A percentile compares a stretch with the other conserved stretches of the same genome.
These are phyloP conservation scores for Macroteleia sp. DNA, from an alignment of 2,888 invertebrate genomes.

Conservation along the genomic window DNA sequence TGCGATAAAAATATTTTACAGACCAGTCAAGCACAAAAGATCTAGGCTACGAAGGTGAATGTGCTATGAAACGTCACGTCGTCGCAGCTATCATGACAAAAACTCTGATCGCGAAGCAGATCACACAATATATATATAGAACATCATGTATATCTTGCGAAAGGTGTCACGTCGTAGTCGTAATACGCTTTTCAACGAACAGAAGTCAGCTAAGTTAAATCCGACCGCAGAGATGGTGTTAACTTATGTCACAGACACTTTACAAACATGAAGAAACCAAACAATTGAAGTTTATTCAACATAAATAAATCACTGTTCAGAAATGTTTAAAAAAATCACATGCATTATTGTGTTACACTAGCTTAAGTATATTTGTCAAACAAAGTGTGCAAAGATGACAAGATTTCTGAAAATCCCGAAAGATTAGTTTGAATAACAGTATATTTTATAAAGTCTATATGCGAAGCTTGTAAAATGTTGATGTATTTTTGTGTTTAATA, in stretches of 20 bases:
- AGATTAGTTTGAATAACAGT: no score
- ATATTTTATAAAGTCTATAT: no score
- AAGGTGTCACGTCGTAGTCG: not conserved
- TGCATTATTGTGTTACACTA: no score
- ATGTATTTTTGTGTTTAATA: no score
- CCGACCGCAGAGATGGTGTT: not conserved
- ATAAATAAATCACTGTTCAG: not conserved
- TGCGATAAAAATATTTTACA: slow-evolving; percentile 12
- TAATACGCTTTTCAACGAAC: slow-evolving; percentile 12
- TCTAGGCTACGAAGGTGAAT: not conserved
- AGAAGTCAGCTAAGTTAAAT: slow-evolving; percentile 1
- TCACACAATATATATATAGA: not conserved
- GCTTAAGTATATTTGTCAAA: no score
- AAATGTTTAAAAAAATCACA: no score
- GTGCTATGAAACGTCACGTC: slow-evolving; percentile 17
- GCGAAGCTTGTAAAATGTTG: no score
- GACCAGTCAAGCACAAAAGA: not conserved
- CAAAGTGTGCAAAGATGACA: no score
- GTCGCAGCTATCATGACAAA: slow-evolving; percentile 3
- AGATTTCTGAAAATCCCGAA: no score
- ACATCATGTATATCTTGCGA: no score
- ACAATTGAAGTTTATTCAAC: not conserved
- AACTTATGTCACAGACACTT: slow-evolving; percentile 2
- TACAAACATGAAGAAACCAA: not conserved
- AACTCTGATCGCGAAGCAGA: slow-evolving; percentile 7